Base-by-base conservation (phyloP, 2,797 vertebrate species). In the Microtus agrestis region DNA sequence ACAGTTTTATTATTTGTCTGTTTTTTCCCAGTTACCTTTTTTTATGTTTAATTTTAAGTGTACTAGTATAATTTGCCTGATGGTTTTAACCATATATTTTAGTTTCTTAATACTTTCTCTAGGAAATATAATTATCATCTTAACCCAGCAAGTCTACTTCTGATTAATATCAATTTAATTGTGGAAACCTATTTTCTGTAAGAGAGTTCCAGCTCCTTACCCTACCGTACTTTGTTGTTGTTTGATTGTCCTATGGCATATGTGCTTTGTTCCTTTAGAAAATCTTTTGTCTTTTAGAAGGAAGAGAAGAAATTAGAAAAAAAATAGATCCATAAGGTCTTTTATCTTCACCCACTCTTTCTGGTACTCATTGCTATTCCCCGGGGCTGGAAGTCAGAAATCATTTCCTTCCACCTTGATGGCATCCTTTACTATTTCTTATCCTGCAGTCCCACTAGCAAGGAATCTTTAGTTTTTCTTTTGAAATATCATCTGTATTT, bases 241-340 rank as follows among this genome's bases (percentile, higher is more conserved):
- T 48, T 81, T 87, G 87, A 80, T 61, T 69, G 40, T 84, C 43
- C 17, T 59, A 56, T 56, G n/a, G 4, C 43, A 51, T 61, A 46
- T 14, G 11, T 87, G 34, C 67, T 91, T 87, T 87, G 27, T 82
- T 85, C 14, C 25, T 95, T 81, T 43, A 78, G 85, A 78, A 86
- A 71, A 51, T 61, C 37, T 71, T 48, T 48, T 6, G 5, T 37
- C 40, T 59, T 69, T 87, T 80, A 69, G 37, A 59, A 69, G 9
- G 46, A 61, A 86, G 61, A 61, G 27, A 86, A 79, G 15, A 80
- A 93, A 73, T 61, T 54, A 67, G 29, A 73, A 88, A 71, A 71
- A 63, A 87, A 93, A 37, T 67, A 21, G 7, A 51, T n/a, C 25
- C 40, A 10, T 91, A 34, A 67, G 5, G 40, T 54, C 21, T 80